Percentiles rank a stretch among this genome's conserved stretches.
These are phyloP conservation scores for Galaxea fascicularis DNA, from an alignment of 92 coral and sea anemone species.

Conservation along the genomic window DNA sequence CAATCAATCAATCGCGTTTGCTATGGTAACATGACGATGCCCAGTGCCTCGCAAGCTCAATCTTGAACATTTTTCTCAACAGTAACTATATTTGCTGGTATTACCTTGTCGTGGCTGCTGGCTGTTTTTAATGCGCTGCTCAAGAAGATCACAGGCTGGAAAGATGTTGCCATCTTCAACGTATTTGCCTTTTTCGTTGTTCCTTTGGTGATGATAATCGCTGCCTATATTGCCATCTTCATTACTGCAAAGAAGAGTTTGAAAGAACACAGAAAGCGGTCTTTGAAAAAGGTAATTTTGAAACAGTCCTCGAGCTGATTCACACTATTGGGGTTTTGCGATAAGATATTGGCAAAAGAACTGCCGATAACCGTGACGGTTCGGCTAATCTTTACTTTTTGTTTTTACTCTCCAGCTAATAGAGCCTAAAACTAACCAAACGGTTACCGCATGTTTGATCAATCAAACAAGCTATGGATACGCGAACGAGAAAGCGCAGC, in stretches of 20 bases:
- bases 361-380: too few species aligned
- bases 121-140: conserved; percentile 68
- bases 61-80: neutral
- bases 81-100: conserved; percentile 70
- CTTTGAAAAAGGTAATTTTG: conserved; percentile 74
- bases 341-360: too few species aligned
- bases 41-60: neutral
- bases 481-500: too few species aligned
- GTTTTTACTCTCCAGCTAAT: too few species aligned
- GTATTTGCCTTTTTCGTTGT: conserved; percentile 71
- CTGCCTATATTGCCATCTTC: conserved; percentile 77
- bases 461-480: too few species aligned
- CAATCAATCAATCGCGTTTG: neutral
- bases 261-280: conserved; percentile 63
- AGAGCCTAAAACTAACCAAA: too few species aligned
- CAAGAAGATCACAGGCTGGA: conserved; percentile 45
- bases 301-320: too few species aligned
- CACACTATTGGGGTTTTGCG: neutral
- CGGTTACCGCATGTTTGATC: too few species aligned
- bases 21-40: neutral
- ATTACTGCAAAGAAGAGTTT: conserved; percentile 78
- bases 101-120: conserved; percentile 74
- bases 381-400: too few species aligned
- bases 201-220: conserved; percentile 67
- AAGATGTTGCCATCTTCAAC: conserved; percentile 56